Percentiles rank a stretch among this genome's conserved stretches.
These are phyloP conservation scores for Pomacea maculata DNA, from an alignment of 1,140 invertebrate genomes.

Conservation along the genomic window DNA sequence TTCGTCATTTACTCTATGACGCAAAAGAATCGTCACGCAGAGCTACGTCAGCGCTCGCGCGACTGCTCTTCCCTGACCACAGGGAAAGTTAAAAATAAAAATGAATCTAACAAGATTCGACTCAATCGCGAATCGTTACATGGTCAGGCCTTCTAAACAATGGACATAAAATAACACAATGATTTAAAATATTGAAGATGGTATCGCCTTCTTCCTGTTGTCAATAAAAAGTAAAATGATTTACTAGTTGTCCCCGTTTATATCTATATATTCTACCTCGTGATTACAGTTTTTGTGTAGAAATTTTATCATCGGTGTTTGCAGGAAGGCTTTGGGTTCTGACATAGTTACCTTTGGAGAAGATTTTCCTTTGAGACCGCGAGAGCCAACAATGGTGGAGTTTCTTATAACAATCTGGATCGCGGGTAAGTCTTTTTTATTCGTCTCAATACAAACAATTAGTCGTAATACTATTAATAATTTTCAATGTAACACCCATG, in stretches of 20 bases:
- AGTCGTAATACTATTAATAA: too few relatives aligned
- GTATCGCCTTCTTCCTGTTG: not conserved
- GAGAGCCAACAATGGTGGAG: slow-evolving; percentile 37
- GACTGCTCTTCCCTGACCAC: too few relatives aligned
- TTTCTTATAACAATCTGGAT: slow-evolving; percentile 53
- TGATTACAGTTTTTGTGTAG: too few relatives aligned
- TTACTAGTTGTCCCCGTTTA: not conserved
- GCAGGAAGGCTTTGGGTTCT: not conserved
- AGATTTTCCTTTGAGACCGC: slow-evolving; percentile 48
- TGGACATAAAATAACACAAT: not conserved
- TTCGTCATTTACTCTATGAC: too few relatives aligned
- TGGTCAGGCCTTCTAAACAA: too few relatives aligned
- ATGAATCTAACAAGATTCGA: too few relatives aligned
- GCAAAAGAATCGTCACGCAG: too few relatives aligned
- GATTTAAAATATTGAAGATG: not conserved
- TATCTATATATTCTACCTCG: not conserved
- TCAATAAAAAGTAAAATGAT: not conserved
- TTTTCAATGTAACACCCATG: too few relatives aligned
- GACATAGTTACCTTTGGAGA: slow-evolving; percentile 30
- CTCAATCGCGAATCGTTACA: too few relatives aligned
- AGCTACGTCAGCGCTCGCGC: too few relatives aligned
- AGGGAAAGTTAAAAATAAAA: too few relatives aligned
- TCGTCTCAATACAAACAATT: not conserved
- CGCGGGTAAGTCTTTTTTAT: slow-evolving; percentile 38
- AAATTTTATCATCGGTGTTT: too few relatives aligned